phyloP scores from a whole-genome alignment of 1,140 invertebrate genomes.

The Drosophila orena region DNA sequence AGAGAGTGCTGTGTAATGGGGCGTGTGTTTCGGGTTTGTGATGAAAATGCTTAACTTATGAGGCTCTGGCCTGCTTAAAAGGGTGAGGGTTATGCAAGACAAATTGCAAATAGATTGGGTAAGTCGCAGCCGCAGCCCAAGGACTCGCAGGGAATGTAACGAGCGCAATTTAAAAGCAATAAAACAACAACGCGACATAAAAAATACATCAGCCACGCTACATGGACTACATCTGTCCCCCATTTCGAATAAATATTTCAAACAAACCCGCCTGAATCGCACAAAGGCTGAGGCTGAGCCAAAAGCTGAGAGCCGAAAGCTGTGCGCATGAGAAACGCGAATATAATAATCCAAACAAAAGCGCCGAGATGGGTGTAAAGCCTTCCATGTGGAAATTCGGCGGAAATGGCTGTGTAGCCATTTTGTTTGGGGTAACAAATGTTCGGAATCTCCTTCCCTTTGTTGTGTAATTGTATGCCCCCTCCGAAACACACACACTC shows the following conservation, averaged over 20 bases:
- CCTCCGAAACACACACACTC: slow-evolving; percentile 1
- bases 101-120: slow-evolving; percentile 52
- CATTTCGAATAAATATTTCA: slow-evolving; percentile 74
- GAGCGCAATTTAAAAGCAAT: slow-evolving; percentile 78
- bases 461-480: slow-evolving; percentile 67
- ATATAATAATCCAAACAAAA: slow-evolving; percentile 77
- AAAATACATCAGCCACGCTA: slow-evolving; percentile 70
- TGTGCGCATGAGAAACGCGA: slow-evolving; percentile 75
- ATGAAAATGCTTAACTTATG: slow-evolving; percentile 30
- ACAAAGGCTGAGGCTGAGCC: slow-evolving; percentile 16
- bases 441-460: slow-evolving; percentile 33
- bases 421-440: slow-evolving; percentile 75
- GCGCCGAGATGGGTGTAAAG: slow-evolving; percentile 46
- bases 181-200: slow-evolving; percentile 70
- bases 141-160: slow-evolving; percentile 45
- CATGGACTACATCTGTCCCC: slow-evolving; percentile 43
- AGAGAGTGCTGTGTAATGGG: not conserved
- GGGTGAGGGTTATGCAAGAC: slow-evolving; percentile 23
- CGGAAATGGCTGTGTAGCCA: slow-evolving; percentile 68
- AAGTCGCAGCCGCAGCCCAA: slow-evolving; percentile 11
- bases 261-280: slow-evolving; percentile 34
- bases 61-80: slow-evolving; percentile 34
- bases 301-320: slow-evolving; percentile 53
- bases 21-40: slow-evolving; percentile 4
- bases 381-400: slow-evolving; percentile 69